phyloP scores from a whole-genome alignment of 2,888 invertebrate species.

The Perizoma affinitatum region DNA sequence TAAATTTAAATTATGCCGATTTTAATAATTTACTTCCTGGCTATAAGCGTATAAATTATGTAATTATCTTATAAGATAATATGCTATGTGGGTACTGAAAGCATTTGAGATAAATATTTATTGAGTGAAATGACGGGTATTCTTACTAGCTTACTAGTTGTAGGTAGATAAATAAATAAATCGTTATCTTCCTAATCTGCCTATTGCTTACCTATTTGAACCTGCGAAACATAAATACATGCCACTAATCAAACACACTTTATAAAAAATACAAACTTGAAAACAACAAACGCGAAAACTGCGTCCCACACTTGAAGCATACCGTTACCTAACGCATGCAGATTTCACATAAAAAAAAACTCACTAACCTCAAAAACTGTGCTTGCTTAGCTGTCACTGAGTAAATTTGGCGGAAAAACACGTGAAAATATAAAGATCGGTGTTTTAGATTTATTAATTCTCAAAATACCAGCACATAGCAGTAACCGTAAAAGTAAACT shows the following conservation, averaged over 20 bases:
- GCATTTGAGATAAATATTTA: too few relatives aligned
- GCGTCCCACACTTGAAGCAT: constrained; percentile 30
- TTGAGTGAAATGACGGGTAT: too few relatives aligned
- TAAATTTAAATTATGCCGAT: too few relatives aligned
- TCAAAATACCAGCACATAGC: constrained; percentile 40
- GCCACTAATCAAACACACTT: too few relatives aligned
- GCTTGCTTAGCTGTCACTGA: constrained; percentile 26
- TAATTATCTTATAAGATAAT: too few relatives aligned
- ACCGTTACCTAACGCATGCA: constrained; percentile 35
- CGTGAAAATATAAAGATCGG: constrained; percentile 31
- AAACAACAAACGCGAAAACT: constrained; percentile 27
- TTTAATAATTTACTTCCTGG: too few relatives aligned
- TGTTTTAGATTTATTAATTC: constrained; percentile 11
- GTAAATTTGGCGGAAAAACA: constrained; percentile 31
- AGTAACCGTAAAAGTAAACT: constrained; percentile 47
- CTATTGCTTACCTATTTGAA: not conserved
- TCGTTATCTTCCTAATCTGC: too few relatives aligned
- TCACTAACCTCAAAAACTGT: constrained; percentile 36
- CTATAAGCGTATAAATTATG: too few relatives aligned
- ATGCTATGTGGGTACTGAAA: too few relatives aligned
- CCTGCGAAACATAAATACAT: not conserved
- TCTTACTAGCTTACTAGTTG: too few relatives aligned
- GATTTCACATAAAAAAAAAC: constrained; percentile 29
- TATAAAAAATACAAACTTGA: constrained; percentile 16
- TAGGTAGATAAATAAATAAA: too few relatives aligned